Base-by-base conservation (phyloP, 2,888 invertebrate genomes). In the Philonicus albiceps region DNA sequence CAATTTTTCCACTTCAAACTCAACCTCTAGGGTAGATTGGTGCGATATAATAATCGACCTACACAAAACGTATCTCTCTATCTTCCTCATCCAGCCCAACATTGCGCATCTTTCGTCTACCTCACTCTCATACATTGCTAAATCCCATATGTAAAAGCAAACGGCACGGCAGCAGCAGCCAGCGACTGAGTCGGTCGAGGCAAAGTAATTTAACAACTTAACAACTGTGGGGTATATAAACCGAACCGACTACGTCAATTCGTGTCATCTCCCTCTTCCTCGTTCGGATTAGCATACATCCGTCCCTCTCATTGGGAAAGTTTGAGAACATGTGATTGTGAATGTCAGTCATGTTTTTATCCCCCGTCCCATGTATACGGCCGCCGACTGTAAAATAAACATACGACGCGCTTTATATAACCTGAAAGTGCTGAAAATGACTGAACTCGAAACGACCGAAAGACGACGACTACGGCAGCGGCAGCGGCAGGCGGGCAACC, bases 1-100 rank as follows among this genome's bases (percentile, higher is more conserved):
- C 81, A 80, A 73, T 73, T 84, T 84, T 84, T 84, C 84, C 84
- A 84, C 84, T 84, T 84, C 84, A 84, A 84, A 84, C 84, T 84
- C 84, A 84, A 84, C 84, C 84, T 84, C 84, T 84, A 73, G 84
- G 84, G 84, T 84, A 73, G 84, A 84, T 84, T 84, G 40, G 64
- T 73, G 73, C 84, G 84, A 84, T 84, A 84, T 84, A 84, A 84
- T 84, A 72, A 84, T 84, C 84, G 43, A 84, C 84, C 84, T 84
- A 84, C 84, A 84, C 84, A 84, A 31, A 40, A 19, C 40, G 27
- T 31, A 22, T 84, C 43, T 1, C 19, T 13, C 72, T n/a, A 8
- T 83, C 83, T 22, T 19, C 27, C 8, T 64, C 30, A 73, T 43
- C 0, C 27, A 3, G 0, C 8, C 6, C 0, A n/a, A 4, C 1